Conservation (phyloP, 2,888 invertebrate genomes). For the Cheilosia grossa region DNA sequence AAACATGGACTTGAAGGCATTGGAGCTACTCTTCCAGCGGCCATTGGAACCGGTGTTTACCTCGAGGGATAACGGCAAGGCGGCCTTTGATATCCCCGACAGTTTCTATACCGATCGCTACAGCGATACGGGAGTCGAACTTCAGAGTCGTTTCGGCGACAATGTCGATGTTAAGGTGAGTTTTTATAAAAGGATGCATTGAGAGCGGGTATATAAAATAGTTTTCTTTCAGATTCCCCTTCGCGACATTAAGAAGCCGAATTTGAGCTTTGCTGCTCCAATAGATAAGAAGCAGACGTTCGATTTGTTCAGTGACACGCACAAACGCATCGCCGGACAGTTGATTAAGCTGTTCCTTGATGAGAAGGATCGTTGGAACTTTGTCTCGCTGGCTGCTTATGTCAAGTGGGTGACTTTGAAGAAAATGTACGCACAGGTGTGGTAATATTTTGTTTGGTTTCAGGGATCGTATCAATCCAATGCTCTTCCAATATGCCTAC, state of each 20-base stretch:
- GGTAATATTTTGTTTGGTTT: neutral
- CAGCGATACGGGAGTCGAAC: slow-evolving; percentile 65
- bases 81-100: slow-evolving; percentile 75
- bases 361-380: slow-evolving; percentile 85
- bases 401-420: slow-evolving; percentile 78
- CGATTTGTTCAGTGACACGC: slow-evolving; percentile 89
- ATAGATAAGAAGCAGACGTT: slow-evolving; percentile 83
- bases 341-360: slow-evolving; percentile 89
- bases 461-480: slow-evolving; percentile 90
- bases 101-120: slow-evolving; percentile 75
- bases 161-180: slow-evolving; percentile 73
- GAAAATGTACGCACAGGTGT: too few species aligned
- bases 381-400: slow-evolving; percentile 88
- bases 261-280: slow-evolving; percentile 78
- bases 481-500: slow-evolving; percentile 91
- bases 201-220: neutral
- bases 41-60: slow-evolving; percentile 77
- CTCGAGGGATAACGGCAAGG: slow-evolving; percentile 75
- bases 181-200: neutral
- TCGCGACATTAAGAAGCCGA: slow-evolving; percentile 79
- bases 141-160: slow-evolving; percentile 76
- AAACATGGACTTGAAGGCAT: slow-evolving; percentile 53
- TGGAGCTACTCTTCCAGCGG: slow-evolving; percentile 76
- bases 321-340: slow-evolving; percentile 88
- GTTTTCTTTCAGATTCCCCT: slow-evolving; percentile 78